Conservation (phyloP, 1,140 invertebrate species). For the Bombus superbus region DNA sequence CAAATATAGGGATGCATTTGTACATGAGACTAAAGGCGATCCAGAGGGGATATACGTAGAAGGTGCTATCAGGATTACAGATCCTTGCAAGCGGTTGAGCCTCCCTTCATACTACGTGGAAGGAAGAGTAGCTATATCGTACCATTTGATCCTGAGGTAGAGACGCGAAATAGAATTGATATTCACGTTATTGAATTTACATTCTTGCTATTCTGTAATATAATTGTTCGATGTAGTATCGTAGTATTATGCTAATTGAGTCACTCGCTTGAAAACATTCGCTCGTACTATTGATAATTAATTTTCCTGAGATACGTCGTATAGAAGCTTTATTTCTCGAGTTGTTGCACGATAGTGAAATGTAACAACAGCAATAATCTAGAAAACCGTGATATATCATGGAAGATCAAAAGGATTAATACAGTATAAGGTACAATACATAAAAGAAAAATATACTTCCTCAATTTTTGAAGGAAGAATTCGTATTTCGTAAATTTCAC, state of each 20-base stretch:
- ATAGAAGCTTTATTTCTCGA: neutral
- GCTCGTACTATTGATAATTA: neutral
- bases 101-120: neutral
- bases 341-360: neutral
- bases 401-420: neutral
- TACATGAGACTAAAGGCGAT: constrained; percentile 66
- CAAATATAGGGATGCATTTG: constrained; percentile 30
- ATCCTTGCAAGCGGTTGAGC: constrained; percentile 29
- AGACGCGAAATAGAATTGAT: neutral
- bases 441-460: neutral
- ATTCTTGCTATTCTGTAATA: neutral
- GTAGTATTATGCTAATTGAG: no score
- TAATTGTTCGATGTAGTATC: neutral
- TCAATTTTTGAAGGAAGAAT: neutral
- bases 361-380: neutral
- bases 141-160: no score
- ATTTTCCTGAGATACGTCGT: neutral
- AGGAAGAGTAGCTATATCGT: neutral
- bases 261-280: neutral
- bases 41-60: constrained; percentile 80
- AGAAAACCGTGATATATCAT: neutral
- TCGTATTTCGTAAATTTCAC: neutral
- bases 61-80: constrained; percentile 76
- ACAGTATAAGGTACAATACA: neutral
- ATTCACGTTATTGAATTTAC: neutral